Evolutionary conservation across 2,888 invertebrate genomes (phyloP).

Genomic region (Zootermopsis nevadensis): DNA sequence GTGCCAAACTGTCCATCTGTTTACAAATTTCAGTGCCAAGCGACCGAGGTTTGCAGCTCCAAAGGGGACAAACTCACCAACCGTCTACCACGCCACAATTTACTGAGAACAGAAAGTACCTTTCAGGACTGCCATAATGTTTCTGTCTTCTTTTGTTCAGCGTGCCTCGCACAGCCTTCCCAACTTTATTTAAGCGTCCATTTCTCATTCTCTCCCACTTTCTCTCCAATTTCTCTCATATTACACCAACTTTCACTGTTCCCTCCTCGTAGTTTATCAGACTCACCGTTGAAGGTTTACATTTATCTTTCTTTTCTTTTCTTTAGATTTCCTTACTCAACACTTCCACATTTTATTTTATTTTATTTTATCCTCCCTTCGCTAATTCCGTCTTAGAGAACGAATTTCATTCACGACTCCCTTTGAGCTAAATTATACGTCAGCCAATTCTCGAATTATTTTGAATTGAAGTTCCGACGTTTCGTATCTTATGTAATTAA

Average conservation of each 20-base stretch:
- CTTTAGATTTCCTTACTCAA: neutral
- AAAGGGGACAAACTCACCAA: neutral
- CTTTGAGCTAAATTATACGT: neutral
- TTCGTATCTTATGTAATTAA: neutral
- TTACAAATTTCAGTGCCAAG: neutral
- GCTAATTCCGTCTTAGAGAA: neutral
- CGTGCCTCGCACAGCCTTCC: neutral
- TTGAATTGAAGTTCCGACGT: neutral
- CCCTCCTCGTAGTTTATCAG: neutral
- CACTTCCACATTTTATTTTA: neutral
- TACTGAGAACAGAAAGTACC: neutral
- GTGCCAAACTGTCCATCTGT: neutral
- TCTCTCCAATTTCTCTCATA: slow-evolving; percentile 17
- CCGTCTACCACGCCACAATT: neutral
- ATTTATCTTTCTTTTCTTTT: neutral
- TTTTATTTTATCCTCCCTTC: neutral
- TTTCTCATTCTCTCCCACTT: neutral
- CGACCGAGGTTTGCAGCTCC: neutral
- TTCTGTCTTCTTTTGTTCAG: neutral
- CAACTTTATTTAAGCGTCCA: neutral
- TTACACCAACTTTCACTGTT: slow-evolving; percentile 19
- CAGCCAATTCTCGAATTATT: neutral
- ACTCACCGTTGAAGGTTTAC: neutral
- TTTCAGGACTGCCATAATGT: neutral
- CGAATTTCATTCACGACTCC: neutral